Evolutionary conservation across 2,113 vertebrate genomes (phyloP).

Genomic region (Phoenicopterus ruber): DNA sequence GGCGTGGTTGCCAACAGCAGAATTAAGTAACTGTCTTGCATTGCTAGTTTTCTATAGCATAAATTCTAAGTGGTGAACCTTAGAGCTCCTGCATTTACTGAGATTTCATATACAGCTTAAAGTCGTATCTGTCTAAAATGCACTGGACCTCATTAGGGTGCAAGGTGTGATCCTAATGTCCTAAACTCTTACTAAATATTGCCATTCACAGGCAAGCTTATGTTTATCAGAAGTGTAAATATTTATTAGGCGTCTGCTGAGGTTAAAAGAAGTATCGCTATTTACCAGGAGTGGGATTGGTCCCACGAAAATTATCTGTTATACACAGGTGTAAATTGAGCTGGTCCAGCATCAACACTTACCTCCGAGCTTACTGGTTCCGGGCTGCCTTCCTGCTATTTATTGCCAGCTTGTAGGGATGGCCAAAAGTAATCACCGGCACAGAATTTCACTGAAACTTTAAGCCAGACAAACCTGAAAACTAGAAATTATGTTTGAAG

Average conservation of each 20-base stretch:
- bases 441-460: background rate
- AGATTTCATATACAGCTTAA: background rate
- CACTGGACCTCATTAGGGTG: background rate
- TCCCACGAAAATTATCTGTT: background rate
- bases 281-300: background rate
- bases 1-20: background rate
- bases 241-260: background rate
- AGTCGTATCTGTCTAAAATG: background rate
- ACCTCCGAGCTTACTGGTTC: background rate
- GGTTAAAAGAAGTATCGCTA: background rate
- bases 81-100: background rate
- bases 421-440: background rate
- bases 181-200: background rate
- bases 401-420: background rate
- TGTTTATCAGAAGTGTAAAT: background rate
- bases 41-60: background rate
- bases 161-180: background rate
- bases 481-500: background rate
- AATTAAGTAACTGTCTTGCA: background rate
- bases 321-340: background rate
- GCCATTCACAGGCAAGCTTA: background rate
- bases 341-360: background rate
- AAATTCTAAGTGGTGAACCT: background rate
- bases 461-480: background rate
- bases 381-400: background rate